Evolutionary conservation across 1,140 invertebrate genomes (phyloP), one percentile per base, ranked within the genome.

Genomic region (Cydia pomonella): DNA sequence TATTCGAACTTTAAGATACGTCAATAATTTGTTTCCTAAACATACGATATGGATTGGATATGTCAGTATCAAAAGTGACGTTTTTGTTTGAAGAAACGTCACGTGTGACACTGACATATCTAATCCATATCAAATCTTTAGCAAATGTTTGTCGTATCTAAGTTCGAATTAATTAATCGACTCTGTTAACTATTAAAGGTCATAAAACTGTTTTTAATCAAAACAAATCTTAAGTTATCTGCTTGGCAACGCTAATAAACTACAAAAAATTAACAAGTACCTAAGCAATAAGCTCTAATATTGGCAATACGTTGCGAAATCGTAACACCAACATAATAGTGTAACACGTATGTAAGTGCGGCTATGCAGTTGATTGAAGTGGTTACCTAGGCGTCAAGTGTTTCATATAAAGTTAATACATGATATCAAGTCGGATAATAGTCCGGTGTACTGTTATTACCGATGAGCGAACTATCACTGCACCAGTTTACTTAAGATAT

Each of bases 291-390:
- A 83, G 80, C 82, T 77, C 80, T 73, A 86, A 83, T 87, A 87
- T 87, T 76, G 83, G 79, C 72, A 82, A 82, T 82, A 79, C 77
- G 82, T 88, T 87, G 80, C 76, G 83, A 87, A 89, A 89, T 75
- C 27, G 77, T 86, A 83, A 85, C 86, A 84, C 82, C 27, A 79
- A 80, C 83, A 77, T 87, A 90, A 90, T 88, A 87, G 86, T 87
- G 86, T 78, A 83, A 81, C 74, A 86, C 86, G 78, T 87, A 87
- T 85, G 87, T 89, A 87, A 85, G 80, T 84, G 76, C 78, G 78
- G 74, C 84, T 84, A 91, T 76, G 79, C 89, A 78, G 63, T 87
- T 81, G 81, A 76, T 12, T 86, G 50, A 38, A 78, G 77, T 77
- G 84, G 89, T 76, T 79, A 75, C 82, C 73, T 73, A 59, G n/a